Evolutionary conservation across 2,888 invertebrate species (phyloP).

Genomic region (Lomographa bimaculata): DNA sequence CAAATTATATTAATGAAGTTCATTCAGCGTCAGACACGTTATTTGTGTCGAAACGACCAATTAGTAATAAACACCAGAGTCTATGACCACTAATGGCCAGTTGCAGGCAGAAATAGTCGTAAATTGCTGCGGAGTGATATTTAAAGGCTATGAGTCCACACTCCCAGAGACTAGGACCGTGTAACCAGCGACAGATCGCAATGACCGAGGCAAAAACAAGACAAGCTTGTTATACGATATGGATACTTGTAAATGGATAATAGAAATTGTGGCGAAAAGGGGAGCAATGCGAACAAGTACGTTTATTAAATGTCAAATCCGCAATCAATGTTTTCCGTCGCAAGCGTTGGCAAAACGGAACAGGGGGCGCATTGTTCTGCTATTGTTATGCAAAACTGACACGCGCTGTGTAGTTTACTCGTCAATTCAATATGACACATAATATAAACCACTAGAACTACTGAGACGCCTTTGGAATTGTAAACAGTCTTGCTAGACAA

Average conservation of each 20-base stretch:
- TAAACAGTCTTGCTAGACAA: constrained; percentile 34
- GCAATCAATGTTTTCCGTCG: constrained; percentile 38
- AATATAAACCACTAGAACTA: constrained; percentile 45
- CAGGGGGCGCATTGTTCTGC: constrained; percentile 46
- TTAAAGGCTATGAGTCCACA: constrained; percentile 20
- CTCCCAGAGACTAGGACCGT: constrained; percentile 26
- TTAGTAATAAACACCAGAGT: constrained; percentile 46
- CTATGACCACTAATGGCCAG: constrained; percentile 43
- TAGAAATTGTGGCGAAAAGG: constrained; percentile 20
- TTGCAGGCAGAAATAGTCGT: constrained; percentile 29
- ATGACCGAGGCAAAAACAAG: constrained; percentile 34
- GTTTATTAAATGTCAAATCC: constrained; percentile 31
- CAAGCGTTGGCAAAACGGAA: constrained; percentile 44
- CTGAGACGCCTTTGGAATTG: constrained; percentile 40
- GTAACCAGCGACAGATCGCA: constrained; percentile 33
- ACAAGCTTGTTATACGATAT: constrained; percentile 26
- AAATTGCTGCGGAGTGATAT: constrained; percentile 18
- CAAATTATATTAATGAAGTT: constrained; percentile 38
- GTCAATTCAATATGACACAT: constrained; percentile 56
- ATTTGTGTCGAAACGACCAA: constrained; percentile 47
- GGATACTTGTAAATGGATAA: constrained; percentile 31
- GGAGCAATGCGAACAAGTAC: constrained; percentile 14
- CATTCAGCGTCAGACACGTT: constrained; percentile 42
- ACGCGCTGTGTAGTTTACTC: constrained; percentile 53
- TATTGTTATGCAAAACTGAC: constrained; percentile 64